Percentiles rank a stretch among this genome's conserved stretches.
Evolutionary conservation across 2,888 invertebrate species (phyloP).

Genomic region (Theodoxus fluviatilis): DNA sequence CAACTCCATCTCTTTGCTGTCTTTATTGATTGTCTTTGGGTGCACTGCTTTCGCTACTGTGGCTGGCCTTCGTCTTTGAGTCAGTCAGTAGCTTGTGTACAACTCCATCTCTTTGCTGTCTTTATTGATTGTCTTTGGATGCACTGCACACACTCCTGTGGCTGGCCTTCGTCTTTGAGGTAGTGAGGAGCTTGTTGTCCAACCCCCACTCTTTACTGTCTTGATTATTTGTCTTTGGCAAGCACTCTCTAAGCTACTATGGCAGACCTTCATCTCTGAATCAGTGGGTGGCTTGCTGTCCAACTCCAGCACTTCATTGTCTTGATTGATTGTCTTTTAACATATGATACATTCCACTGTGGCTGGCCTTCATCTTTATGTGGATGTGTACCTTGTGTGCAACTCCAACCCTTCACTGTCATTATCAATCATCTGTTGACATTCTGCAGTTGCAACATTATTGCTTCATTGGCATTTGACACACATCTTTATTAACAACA

Average conservation of each 20-base stretch:
- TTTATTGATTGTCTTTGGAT: conserved; percentile 3
- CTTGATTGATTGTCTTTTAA: conserved; percentile 6
- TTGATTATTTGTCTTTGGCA: no score
- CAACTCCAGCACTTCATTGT: neutral
- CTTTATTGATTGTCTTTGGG: conserved; percentile 3
- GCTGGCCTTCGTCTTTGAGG: no score
- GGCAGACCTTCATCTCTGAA: conserved; percentile 61
- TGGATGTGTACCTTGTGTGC: no score
- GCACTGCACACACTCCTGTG: no score
- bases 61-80: conserved; percentile 61
- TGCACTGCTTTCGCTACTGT: conserved; percentile 35
- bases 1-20: neutral
- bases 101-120: neutral
- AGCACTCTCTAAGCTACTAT: conserved; percentile 44
- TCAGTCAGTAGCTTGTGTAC: conserved; percentile 44
- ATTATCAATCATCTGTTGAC: no score
- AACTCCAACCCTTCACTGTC: no score
- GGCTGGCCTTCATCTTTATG: no score
- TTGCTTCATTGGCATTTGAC: no score
- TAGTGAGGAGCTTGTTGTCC: no score
- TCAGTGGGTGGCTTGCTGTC: conserved; percentile 46
- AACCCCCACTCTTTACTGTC: no score
- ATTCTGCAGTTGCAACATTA: no score
- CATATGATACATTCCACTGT: neutral
- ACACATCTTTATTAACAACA: no score